A percentile compares a stretch with the other conserved stretches of the same genome.
Conservation (phyloP, 2,888 invertebrate genomes). For the Aspidiotus destructor region DNA sequence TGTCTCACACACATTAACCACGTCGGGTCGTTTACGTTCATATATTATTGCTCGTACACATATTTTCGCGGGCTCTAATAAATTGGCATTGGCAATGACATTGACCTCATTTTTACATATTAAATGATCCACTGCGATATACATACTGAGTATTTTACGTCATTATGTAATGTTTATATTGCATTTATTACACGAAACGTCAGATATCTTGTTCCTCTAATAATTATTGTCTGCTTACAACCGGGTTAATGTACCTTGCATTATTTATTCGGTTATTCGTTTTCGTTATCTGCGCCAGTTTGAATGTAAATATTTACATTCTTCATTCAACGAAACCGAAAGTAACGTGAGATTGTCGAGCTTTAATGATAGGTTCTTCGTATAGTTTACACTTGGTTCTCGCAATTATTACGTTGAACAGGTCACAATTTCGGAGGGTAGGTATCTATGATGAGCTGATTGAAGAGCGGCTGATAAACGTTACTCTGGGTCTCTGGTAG, state of each 20-base stretch:
- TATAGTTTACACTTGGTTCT: too few species aligned
- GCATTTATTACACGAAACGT: constrained; percentile 31
- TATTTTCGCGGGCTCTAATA: constrained; percentile 27
- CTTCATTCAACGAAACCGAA: neutral
- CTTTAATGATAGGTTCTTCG: too few species aligned
- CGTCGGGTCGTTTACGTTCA: neutral
- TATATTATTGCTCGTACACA: constrained; percentile 5
- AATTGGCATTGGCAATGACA: constrained; percentile 33
- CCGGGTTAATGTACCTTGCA: constrained; percentile 29
- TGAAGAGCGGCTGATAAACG: too few species aligned
- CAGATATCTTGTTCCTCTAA: constrained; percentile 28
- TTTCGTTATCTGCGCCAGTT: constrained; percentile 8
- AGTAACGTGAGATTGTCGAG: neutral
- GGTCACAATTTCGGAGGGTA: too few species aligned
- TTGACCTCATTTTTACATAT: constrained; percentile 32
- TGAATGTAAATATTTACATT: neutral
- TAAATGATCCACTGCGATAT: constrained; percentile 23
- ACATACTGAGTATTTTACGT: neutral
- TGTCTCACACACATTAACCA: constrained; percentile 10
- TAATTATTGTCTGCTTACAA: constrained; percentile 27
- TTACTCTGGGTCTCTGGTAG: too few species aligned
- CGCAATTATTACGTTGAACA: too few species aligned
- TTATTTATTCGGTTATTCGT: constrained; percentile 14
- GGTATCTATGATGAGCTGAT: too few species aligned
- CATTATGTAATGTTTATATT: constrained; percentile 32